These are phyloP conservation scores for Phalacrocorax aristotelis DNA, from an alignment of 2,113 vertebrate genomes.

Conservation along the genomic window DNA sequence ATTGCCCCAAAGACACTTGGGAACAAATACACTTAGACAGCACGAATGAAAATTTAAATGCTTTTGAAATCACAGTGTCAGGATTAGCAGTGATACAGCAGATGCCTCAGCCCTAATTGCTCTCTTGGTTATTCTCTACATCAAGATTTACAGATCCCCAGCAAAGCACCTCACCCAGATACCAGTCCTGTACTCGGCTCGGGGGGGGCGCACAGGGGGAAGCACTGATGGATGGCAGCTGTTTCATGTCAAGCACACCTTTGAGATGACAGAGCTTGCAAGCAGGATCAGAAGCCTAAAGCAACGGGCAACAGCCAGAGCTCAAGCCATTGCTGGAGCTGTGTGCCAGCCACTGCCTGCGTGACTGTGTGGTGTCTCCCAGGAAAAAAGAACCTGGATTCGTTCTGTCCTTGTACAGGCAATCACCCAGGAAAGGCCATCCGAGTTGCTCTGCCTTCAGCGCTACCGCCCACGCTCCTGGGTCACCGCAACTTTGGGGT, in stretches of 20 bases:
- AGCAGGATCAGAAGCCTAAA: neutral
- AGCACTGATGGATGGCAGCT: neutral
- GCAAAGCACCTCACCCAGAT: neutral
- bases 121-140: neutral
- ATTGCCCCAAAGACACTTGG: neutral
- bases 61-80: neutral
- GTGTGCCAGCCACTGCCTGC: neutral
- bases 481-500: neutral
- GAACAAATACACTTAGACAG: neutral
- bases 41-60: neutral
- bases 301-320: neutral
- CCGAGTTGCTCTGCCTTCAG: neutral
- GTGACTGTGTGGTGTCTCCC: neutral
- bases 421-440: neutral
- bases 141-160: neutral
- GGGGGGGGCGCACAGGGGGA: neutral
- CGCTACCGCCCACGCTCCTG: fast-evolving
- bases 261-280: neutral
- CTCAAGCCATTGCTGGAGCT: neutral
- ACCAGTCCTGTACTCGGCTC: neutral
- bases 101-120: neutral
- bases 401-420: neutral
- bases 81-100: neutral
- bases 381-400: neutral
- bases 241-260: neutral